Conservation (phyloP, 2,113 vertebrate species). For the Cichladusa arquata region DNA sequence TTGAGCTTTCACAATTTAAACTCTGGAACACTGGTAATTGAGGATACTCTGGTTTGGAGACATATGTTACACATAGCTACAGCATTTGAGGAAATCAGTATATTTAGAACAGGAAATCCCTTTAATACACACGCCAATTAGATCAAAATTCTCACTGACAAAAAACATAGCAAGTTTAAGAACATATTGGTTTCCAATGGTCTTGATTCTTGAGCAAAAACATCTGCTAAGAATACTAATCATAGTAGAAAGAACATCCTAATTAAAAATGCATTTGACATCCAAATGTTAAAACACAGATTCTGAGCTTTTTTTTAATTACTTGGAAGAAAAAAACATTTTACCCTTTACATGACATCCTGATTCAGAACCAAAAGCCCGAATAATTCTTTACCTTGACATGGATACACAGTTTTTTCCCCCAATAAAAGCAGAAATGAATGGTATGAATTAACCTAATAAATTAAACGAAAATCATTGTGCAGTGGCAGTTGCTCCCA, state of each 20-base stretch:
- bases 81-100: constrained; percentile 13
- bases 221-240: constrained; percentile 34
- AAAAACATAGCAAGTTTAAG: constrained; percentile 18
- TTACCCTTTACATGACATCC: background rate
- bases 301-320: background rate
- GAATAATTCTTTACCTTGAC: background rate
- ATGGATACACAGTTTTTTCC: background rate
- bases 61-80: constrained; percentile 20
- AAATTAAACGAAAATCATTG: background rate
- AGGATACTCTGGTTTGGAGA: background rate
- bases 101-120: constrained; percentile 41
- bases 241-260: background rate
- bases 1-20: background rate
- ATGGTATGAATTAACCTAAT: background rate
- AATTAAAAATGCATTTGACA: constrained; percentile 39
- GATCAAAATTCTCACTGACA: constrained; percentile 26
- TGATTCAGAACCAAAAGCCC: background rate
- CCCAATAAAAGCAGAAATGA: background rate
- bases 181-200: constrained; percentile 13
- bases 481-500: background rate
- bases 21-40: background rate
- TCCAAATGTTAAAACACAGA: background rate
- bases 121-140: constrained; percentile 31
- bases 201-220: constrained; percentile 43
- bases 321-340: background rate